Conservation (phyloP, 2,888 invertebrate genomes). For the Hypercompe scribonia region DNA sequence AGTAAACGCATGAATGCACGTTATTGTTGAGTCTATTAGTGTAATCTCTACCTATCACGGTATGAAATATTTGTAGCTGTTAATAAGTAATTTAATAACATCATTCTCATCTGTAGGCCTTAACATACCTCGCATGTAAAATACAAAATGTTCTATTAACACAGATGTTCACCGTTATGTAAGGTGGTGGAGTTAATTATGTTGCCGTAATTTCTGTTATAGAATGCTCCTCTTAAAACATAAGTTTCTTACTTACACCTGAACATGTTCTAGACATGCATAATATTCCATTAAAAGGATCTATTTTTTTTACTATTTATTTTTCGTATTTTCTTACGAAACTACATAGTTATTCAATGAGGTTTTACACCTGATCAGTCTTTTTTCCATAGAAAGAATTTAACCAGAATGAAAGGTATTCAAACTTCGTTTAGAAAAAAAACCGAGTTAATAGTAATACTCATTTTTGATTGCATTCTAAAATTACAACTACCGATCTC, state of each 20-base stretch:
- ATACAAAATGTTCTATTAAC: conserved; percentile 75
- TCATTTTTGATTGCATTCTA: conserved; percentile 24
- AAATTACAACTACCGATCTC: conserved; percentile 30
- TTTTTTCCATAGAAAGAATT: no score
- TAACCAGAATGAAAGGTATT: background rate
- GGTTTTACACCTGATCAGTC: background rate
- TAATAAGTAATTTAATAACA: conserved; percentile 37
- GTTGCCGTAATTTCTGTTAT: conserved; percentile 66
- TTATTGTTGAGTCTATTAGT: no score
- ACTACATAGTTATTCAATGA: conserved; percentile 1
- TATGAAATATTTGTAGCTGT: conserved; percentile 20
- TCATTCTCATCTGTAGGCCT: conserved; percentile 39
- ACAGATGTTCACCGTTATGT: conserved; percentile 80
- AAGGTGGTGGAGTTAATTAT: conserved; percentile 69
- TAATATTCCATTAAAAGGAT: conserved; percentile 23
- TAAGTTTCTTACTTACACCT: conserved; percentile 13
- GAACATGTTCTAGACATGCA: conserved; percentile 37
- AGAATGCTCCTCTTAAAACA: conserved; percentile 58
- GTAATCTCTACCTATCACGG: conserved; percentile 28
- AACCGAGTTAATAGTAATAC: background rate
- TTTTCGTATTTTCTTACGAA: background rate
- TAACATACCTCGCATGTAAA: conserved; percentile 54
- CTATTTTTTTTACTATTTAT: background rate
- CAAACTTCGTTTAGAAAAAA: background rate
- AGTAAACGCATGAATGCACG: background rate